Evolutionary conservation across 2,113 vertebrate species (phyloP).

Genomic region (Corythaeola cristata): DNA sequence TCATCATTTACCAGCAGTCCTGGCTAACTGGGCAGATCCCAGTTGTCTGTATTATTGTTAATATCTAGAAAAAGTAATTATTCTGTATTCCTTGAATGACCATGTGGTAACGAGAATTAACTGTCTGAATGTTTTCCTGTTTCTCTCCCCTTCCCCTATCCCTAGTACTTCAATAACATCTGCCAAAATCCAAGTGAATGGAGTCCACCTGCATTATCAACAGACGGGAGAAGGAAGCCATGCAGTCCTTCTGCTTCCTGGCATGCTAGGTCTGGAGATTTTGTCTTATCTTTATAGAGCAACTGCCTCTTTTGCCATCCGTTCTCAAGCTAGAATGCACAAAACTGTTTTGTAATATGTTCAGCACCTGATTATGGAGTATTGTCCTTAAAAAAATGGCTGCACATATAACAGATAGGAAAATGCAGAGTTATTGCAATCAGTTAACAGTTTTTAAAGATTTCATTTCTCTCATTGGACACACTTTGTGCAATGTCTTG

Average conservation of each 20-base stretch:
- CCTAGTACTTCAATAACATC: conserved; percentile 77
- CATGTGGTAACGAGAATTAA: not conserved
- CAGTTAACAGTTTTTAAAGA: not conserved
- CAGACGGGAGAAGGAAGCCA: conserved; percentile 82
- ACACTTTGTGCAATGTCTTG: not conserved
- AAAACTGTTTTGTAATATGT: not conserved
- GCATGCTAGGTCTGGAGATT: conserved; percentile 84
- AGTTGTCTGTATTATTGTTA: not conserved
- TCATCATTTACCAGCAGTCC: no score
- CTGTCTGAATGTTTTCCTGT: not conserved
- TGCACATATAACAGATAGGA: not conserved
- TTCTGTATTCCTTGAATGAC: not conserved
- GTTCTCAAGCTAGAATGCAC: not conserved
- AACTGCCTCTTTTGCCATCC: not conserved
- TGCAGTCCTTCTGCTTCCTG: conserved; percentile 85
- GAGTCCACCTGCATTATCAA: conserved; percentile 85
- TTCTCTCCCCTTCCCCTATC: not conserved
- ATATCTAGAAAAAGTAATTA: not conserved
- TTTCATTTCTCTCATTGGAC: not conserved
- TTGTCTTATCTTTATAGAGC: not conserved
- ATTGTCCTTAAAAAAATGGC: not conserved
- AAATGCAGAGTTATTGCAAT: not conserved
- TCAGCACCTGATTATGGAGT: not conserved
- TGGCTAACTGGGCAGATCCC: no score
- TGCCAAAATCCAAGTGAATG: conserved; percentile 82